Evolutionary conservation across 2,888 invertebrate species (phyloP).

Genomic region (Lycocerus yunnanus): DNA sequence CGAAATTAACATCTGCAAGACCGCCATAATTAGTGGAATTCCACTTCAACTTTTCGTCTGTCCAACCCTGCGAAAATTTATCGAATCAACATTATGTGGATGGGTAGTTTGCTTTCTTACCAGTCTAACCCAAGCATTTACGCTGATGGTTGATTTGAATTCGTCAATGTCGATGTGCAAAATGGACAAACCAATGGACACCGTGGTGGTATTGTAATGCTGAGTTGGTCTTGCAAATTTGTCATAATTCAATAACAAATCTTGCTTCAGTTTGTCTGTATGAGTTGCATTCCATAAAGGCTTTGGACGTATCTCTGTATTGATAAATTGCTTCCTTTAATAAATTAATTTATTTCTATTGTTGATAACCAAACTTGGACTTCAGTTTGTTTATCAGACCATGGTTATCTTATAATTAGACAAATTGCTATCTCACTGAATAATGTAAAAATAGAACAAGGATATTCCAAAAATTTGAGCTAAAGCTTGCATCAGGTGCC

Average conservation of each 20-base stretch:
- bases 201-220: constrained; percentile 58
- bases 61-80: constrained; percentile 67
- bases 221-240: constrained; percentile 62
- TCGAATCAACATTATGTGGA: background rate
- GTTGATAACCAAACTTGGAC: background rate
- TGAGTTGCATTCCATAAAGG: constrained; percentile 62
- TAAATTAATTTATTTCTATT: constrained; percentile 5
- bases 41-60: constrained; percentile 76
- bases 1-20: constrained; percentile 63
- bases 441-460: background rate
- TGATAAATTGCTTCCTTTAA: constrained; percentile 27
- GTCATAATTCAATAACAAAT: constrained; percentile 63
- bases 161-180: constrained; percentile 72
- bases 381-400: background rate
- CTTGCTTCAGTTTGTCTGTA: constrained; percentile 61
- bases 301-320: constrained; percentile 47
- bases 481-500: background rate
- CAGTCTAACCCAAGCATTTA: constrained; percentile 65
- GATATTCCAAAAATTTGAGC: background rate
- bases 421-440: background rate
- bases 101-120: constrained; percentile 54
- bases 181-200: constrained; percentile 62
- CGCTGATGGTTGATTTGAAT: constrained; percentile 62
- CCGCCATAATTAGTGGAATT: constrained; percentile 69
- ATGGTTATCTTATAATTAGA: background rate